Conservation (phyloP, 2,113 vertebrate species). For the Manacus vitellinus region DNA sequence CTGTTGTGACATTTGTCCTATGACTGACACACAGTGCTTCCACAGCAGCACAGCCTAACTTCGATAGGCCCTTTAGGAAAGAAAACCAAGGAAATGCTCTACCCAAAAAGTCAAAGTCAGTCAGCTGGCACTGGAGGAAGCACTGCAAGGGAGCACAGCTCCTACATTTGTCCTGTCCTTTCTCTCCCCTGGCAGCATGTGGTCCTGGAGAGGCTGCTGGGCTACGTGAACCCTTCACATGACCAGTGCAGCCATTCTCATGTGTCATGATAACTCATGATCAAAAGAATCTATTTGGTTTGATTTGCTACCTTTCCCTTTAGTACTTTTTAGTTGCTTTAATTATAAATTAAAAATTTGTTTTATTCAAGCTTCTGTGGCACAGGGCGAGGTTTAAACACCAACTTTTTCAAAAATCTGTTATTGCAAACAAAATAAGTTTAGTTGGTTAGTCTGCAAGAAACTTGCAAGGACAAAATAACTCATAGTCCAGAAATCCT, state of each 20-base stretch:
- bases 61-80: neutral
- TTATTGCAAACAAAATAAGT: neutral
- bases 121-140: neutral
- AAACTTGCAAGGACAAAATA: neutral
- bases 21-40: neutral
- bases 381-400: neutral
- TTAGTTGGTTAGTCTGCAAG: neutral
- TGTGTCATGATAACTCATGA: neutral
- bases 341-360: neutral
- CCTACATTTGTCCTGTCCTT: fast-evolving
- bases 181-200: neutral
- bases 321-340: neutral
- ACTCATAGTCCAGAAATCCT: neutral
- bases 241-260: neutral
- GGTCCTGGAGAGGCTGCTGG: neutral
- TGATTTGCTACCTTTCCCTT: neutral
- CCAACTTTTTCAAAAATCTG: neutral
- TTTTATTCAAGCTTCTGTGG: neutral
- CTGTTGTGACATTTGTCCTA: neutral
- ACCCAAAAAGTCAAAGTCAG: neutral
- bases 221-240: fast-evolving
- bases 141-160: neutral
- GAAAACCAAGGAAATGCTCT: neutral
- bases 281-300: neutral
- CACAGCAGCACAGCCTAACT: neutral